Evolutionary conservation across 2,797 vertebrate genomes (phyloP), one percentile per base, ranked within the genome.

Genomic region (Botia kubotai): DNA sequence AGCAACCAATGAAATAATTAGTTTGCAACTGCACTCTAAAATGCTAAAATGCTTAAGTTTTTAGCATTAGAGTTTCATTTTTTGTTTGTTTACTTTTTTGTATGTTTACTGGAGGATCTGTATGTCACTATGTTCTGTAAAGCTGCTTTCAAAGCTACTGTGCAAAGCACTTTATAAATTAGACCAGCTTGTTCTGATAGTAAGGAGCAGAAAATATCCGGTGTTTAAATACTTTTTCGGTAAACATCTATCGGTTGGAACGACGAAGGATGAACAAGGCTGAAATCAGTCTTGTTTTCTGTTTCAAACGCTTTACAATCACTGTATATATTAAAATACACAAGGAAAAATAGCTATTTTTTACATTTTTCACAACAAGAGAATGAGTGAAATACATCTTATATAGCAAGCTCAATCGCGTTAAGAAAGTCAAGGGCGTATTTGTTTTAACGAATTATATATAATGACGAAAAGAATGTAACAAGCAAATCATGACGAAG

Each of bases 341-440:
- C 60, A 21, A 4, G 10, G 4, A 13, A 19, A 21, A n/a, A n/a
- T n/a, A n/a, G n/a, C n/a, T n/a, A n/a, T n/a, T n/a, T n/a, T n/a
- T n/a, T n/a, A n/a, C n/a, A n/a, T n/a, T n/a, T n/a, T n/a, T n/a
- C n/a, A n/a, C n/a, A n/a, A n/a, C n/a, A n/a, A 8, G 6, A 48
- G 13, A 8, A 29, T 33, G 5, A 50, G 10, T n/a, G 0, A 79
- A 72, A 65, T 21, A 14, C 36, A n/a, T 58, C 23, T 58, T 43
- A 39, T 13, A 17, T 2, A 17, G 1, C 0, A 17, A 17, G 58
- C 11, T 21, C 17, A 8, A 26, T 66, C 4, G 50, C 3, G 63
- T 43, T 65, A 19, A 53, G 43, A 71, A 63, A 72, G 69, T 79
- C 77, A 79, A 79, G 69, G 77, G 77, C 77, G 77, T 72, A 72